phyloP scores from a whole-genome alignment of 2,113 vertebrate species.

The Zosterops lateralis region DNA sequence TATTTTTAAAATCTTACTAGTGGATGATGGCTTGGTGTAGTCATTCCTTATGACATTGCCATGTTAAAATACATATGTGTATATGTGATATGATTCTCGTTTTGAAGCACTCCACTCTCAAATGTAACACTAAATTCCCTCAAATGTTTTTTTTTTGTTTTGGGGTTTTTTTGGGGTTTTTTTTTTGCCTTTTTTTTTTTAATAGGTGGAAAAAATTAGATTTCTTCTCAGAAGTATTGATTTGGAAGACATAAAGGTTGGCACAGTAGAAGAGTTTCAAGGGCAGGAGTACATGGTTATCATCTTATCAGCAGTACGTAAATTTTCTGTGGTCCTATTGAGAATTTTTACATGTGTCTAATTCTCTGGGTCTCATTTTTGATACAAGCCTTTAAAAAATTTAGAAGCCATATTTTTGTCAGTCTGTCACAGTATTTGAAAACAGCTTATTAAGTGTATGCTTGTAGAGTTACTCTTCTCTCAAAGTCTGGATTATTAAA shows the following conservation, averaged over 20 bases:
- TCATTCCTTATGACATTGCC: neutral
- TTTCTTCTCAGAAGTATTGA: slow-evolving; percentile 84
- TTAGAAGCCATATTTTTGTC: neutral
- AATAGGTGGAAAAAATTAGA: slow-evolving; percentile 90
- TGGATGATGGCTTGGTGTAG: neutral
- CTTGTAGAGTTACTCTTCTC: neutral
- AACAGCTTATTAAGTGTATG: neutral
- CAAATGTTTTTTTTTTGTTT: neutral
- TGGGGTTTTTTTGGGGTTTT: too few species aligned
- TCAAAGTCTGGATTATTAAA: neutral
- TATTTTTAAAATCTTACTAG: neutral
- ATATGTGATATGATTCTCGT: neutral
- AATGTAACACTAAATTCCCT: neutral
- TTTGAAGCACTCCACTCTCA: neutral
- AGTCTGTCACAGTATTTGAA: neutral
- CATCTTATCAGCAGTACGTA: slow-evolving; percentile 87
- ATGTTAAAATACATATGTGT: neutral
- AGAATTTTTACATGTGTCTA: neutral
- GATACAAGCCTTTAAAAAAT: neutral
- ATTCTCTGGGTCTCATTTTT: neutral
- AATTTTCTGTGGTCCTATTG: neutral
- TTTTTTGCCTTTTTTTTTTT: neutral
- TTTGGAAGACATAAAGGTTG: slow-evolving; percentile 88
- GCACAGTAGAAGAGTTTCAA: slow-evolving; percentile 97
- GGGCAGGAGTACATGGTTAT: slow-evolving; percentile 88